Evolutionary conservation across 2,888 invertebrate genomes (phyloP).

Genomic region (Ectobius pallidus): DNA sequence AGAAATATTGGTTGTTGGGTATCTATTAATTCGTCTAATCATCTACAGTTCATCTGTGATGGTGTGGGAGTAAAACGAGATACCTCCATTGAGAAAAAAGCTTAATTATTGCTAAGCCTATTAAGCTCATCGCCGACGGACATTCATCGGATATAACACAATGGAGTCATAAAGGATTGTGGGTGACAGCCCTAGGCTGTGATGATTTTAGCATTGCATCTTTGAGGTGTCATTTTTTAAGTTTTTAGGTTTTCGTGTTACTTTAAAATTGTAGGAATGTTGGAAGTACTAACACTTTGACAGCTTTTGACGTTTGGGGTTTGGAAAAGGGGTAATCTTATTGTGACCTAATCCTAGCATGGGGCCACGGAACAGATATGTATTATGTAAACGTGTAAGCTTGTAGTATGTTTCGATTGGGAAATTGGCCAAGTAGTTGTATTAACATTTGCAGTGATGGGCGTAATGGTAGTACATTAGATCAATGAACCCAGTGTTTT

Average conservation of each 20-base stretch:
- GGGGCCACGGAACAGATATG: neutral
- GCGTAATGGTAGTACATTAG: neutral
- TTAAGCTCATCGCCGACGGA: slow-evolving; percentile 39
- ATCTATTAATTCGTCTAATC: slow-evolving; percentile 23
- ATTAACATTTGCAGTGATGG: neutral
- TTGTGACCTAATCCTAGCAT: neutral
- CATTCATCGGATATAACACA: slow-evolving; percentile 40
- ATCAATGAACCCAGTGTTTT: too few relatives aligned
- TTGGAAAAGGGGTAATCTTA: neutral
- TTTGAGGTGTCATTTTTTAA: neutral
- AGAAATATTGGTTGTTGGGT: slow-evolving; percentile 54
- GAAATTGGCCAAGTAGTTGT: neutral
- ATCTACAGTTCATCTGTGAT: slow-evolving; percentile 28
- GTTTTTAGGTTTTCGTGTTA: neutral
- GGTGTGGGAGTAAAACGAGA: neutral
- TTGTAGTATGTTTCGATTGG: neutral
- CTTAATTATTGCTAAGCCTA: slow-evolving; percentile 22
- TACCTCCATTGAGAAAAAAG: slow-evolving; percentile 4
- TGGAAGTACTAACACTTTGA: neutral
- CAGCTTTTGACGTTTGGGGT: neutral
- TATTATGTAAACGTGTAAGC: slow-evolving; percentile 29
- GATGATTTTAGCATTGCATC: neutral
- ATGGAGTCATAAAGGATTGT: slow-evolving; percentile 43
- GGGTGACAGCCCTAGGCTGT: slow-evolving; percentile 37
- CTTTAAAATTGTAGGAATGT: neutral